A percentile compares a stretch with the other conserved stretches of the same genome.
phyloP scores from a whole-genome alignment of 2,113 vertebrate species.

The Platichthys stellatus region DNA sequence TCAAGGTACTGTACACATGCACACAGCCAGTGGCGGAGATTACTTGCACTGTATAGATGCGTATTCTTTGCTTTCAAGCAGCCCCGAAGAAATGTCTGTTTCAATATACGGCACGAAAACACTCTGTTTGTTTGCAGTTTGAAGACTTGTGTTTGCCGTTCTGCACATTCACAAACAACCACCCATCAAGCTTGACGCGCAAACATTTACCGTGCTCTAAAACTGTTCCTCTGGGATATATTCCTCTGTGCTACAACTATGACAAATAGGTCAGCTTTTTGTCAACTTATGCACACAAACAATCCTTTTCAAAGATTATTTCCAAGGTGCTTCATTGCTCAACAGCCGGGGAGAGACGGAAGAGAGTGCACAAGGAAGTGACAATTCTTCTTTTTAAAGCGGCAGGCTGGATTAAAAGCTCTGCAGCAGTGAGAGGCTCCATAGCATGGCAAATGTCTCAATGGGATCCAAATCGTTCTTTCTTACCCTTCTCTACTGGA shows the following conservation, averaged over 20 bases:
- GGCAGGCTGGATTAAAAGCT: slow-evolving; percentile 32
- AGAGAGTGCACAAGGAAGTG: slow-evolving; percentile 4
- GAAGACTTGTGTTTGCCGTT: slow-evolving; percentile 19
- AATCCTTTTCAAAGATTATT: slow-evolving; percentile 43
- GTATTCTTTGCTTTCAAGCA: background rate
- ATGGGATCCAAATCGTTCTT: too few relatives aligned
- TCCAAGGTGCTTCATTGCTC: slow-evolving; percentile 45
- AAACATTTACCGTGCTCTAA: slow-evolving; percentile 39
- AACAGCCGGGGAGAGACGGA: slow-evolving; percentile 9
- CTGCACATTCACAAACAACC: background rate
- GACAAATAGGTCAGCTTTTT: slow-evolving; percentile 33
- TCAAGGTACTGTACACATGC: slow-evolving; percentile 86
- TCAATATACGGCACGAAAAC: slow-evolving; percentile 3
- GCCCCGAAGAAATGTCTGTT: background rate
- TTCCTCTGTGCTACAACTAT: background rate
- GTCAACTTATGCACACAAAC: slow-evolving; percentile 25
- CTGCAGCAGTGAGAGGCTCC: slow-evolving; percentile 4
- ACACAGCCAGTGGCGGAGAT: background rate
- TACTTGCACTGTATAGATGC: background rate
- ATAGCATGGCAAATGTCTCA: slow-evolving; percentile 11
- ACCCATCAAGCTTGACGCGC: slow-evolving; percentile 14
- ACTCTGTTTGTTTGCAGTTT: slow-evolving; percentile 17
- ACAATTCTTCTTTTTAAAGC: slow-evolving; percentile 5
- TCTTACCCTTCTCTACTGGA: background rate
- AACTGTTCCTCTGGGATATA: slow-evolving; percentile 30